phyloP scores from a whole-genome alignment of 2,113 vertebrate species.

The Sus scrofa region T2T-Sscrofa CM000812.6:199359001-199359500 shows the following conservation, averaged over 20 bases:
- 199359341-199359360: background rate
- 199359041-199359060: background rate
- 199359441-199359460: background rate
- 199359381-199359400: background rate
- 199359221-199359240: background rate
- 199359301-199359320: background rate
- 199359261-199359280: background rate
- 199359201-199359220: background rate
- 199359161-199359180: background rate
- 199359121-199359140: background rate
- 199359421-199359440: background rate
- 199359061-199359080: background rate
- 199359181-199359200: background rate
- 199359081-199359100: background rate
- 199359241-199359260: background rate
- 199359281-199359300: background rate
- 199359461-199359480: background rate
- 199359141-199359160: slow-evolving; percentile 1
- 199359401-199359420: background rate
- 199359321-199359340: background rate
- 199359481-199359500: background rate
- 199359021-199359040: background rate
- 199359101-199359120: background rate
- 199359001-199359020: slow-evolving; percentile 31
- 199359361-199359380: background rate